Evolutionary conservation across 2,888 invertebrate species (phyloP).

Genomic region (Pyralis farinalis): DNA sequence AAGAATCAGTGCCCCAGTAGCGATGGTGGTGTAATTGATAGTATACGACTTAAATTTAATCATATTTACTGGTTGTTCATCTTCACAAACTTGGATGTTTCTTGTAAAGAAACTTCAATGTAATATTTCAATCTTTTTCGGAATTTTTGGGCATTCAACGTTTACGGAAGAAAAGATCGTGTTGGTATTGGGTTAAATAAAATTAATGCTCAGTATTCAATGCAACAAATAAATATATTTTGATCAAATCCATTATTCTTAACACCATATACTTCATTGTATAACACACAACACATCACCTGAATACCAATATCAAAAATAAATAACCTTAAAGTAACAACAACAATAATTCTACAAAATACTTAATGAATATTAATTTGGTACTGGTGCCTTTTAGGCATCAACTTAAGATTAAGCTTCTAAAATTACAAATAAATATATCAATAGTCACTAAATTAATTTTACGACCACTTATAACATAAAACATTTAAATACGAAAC

Average conservation of each 20-base stretch:
- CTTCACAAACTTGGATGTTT: too few species aligned
- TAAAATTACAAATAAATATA: slow-evolving; percentile 21
- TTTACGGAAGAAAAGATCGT: too few species aligned
- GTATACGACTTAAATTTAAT: too few species aligned
- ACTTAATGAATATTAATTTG: slow-evolving; percentile 63
- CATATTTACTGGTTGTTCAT: too few species aligned
- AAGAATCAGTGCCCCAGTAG: too few species aligned
- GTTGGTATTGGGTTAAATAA: too few species aligned
- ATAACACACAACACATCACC: background rate
- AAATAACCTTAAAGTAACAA: slow-evolving; percentile 4
- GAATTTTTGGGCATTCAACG: too few species aligned
- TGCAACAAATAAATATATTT: slow-evolving; percentile 8
- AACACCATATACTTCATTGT: slow-evolving; percentile 6
- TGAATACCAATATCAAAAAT: slow-evolving; percentile 8
- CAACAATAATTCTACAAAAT: background rate
- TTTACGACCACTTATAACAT: slow-evolving; percentile 39
- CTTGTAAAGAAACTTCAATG: too few species aligned
- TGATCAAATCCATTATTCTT: slow-evolving; percentile 4
- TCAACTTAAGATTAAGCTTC: slow-evolving; percentile 24
- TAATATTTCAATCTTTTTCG: too few species aligned
- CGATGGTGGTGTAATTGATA: too few species aligned
- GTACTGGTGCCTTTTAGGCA: slow-evolving; percentile 60
- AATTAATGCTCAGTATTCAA: background rate
- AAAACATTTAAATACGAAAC: slow-evolving; percentile 18
- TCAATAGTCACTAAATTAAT: slow-evolving; percentile 27